phyloP scores from a whole-genome alignment of 2,113 vertebrate species.

The Gambusia holbrooki region DNA sequence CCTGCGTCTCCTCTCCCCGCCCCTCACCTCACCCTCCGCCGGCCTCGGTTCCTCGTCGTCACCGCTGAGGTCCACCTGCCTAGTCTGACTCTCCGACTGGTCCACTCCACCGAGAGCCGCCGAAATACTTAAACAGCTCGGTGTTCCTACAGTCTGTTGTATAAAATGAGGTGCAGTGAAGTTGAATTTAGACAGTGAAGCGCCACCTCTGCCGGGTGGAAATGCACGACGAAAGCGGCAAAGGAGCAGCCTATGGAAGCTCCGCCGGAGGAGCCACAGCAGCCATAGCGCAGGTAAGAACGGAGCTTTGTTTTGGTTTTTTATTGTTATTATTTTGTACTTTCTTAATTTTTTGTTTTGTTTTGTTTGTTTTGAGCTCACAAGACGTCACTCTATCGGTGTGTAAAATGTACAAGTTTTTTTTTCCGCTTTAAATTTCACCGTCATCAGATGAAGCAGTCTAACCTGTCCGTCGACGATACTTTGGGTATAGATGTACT shows the following conservation, averaged over 20 bases:
- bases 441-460: slow-evolving; percentile 19
- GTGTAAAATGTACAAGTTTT: neutral
- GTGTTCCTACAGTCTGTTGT: neutral
- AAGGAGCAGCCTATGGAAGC: slow-evolving; percentile 35
- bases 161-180: slow-evolving; percentile 31
- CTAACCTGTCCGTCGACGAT: slow-evolving; percentile 66
- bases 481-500: neutral
- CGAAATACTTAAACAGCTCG: neutral
- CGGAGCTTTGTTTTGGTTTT: neutral
- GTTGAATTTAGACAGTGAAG: slow-evolving; percentile 23
- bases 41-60: slow-evolving; percentile 43
- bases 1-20: slow-evolving; percentile 43
- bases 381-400: neutral
- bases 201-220: slow-evolving; percentile 26
- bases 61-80: slow-evolving; percentile 29
- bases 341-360: too few relatives aligned
- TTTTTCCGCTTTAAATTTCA: neutral
- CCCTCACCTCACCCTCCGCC: slow-evolving; percentile 34
- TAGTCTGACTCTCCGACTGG: neutral
- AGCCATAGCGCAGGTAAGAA: slow-evolving; percentile 51
- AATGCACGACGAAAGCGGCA: slow-evolving; percentile 73
- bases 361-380: neutral
- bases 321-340: too few relatives aligned
- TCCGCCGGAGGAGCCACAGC: neutral
- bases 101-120: neutral